Evolutionary conservation across 2,888 invertebrate species (phyloP).

Genomic region (Dyspetes luteomarginatus): DNA sequence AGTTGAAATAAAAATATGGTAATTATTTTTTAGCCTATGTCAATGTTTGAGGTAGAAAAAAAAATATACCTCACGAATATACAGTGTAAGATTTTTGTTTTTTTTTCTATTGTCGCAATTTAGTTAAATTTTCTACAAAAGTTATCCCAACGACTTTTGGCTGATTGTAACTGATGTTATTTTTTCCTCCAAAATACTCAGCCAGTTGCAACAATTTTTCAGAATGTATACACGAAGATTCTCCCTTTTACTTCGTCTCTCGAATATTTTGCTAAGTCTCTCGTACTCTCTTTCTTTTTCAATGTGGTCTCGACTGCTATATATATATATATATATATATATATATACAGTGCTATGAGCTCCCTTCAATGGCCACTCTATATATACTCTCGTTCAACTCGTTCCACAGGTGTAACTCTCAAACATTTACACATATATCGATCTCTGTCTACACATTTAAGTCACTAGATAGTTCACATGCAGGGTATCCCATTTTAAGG

Average conservation of each 20-base stretch:
- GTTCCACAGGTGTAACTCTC: slow-evolving; percentile 43
- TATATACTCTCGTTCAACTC: slow-evolving; percentile 30
- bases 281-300: slow-evolving; percentile 18
- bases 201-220: slow-evolving; percentile 19
- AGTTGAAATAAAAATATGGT: too few species aligned
- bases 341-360: neutral
- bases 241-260: neutral
- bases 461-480: too few species aligned
- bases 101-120: neutral
- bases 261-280: slow-evolving; percentile 2
- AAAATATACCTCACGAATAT: too few species aligned
- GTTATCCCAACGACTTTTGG: slow-evolving; percentile 4
- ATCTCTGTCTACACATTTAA: too few species aligned
- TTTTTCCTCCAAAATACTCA: slow-evolving; percentile 45
- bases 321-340: too few species aligned
- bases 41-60: too few species aligned
- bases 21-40: too few species aligned
- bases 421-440: neutral
- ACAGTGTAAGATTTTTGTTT: too few species aligned
- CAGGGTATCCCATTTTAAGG: too few species aligned
- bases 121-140: slow-evolving; percentile 5
- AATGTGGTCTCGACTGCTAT: too few species aligned
- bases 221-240: slow-evolving; percentile 11
- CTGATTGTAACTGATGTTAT: slow-evolving; percentile 48
- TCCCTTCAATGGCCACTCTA: slow-evolving; percentile 4